Base-by-base conservation (phyloP, 2,113 vertebrate species). In the Amazona guildingii region DNA sequence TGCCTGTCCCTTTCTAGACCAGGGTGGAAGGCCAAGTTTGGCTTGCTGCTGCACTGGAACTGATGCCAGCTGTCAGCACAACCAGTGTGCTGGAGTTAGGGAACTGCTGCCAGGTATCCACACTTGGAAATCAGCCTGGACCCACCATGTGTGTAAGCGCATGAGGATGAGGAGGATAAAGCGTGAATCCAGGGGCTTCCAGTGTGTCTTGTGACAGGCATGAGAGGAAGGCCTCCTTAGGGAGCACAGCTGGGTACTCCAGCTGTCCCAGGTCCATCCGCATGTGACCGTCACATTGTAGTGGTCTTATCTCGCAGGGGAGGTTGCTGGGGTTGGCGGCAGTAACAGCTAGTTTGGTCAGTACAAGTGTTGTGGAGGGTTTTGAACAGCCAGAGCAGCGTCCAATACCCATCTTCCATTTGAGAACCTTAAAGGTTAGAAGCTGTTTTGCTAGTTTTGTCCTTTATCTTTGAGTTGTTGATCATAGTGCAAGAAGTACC, bases 281-380 rank as follows among this genome's bases (percentile, higher is more conserved):
- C 69, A 43, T 0, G 1, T 62, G 66, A 19, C 64, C 2, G 0
- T 37, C 5, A 1, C 2, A 3, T 43, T 43, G 5, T 0, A 20
- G 62, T 4, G 52, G 19, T 87, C 35, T 24, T 41, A 8, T 55
- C 54, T 48, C 7, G 3, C 11, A 9, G 24, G 35, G 51, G 31
- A 37, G 51, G 52, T 9, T n/a, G 54, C n/a, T 64, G 55, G 33
- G 31, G 23, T 11, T 68, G 27, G 35, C 3, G 5, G 21, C 29
- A 78, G 54, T 48, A 46, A 27, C 28, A n/a, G 52, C 24, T 63
- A 51, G 13, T 78, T 87, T 57, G 76, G 28, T n/a, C 33, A 48
- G 35, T 61, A 73, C 68, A 88, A 69, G 43, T 80, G 7, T 68
- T 64, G 23, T 55, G 49, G 39, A 73, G 48, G 51, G 18, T 39